Evolutionary conservation across 1,140 invertebrate genomes (phyloP).

Genomic region (Muscidifurax raptorellus): DNA sequence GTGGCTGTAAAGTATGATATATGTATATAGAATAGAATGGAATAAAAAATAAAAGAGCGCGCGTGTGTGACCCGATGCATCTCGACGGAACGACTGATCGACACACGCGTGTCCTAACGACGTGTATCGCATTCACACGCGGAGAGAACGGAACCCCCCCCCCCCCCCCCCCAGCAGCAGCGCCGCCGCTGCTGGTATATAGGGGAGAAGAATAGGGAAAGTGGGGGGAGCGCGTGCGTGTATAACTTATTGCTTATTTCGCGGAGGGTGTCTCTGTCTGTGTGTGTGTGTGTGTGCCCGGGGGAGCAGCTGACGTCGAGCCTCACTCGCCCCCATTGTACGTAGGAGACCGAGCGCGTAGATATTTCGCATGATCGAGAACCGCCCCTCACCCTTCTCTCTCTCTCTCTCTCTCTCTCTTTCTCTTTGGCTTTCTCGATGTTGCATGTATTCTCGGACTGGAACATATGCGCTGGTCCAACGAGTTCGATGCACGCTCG

Average conservation of each 20-base stretch:
- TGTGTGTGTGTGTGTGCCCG: slow-evolving; percentile 4
- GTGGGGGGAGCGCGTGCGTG: slow-evolving; percentile 64
- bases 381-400: slow-evolving; percentile 34
- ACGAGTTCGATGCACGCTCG: slow-evolving; percentile 4
- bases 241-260: slow-evolving; percentile 75
- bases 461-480: slow-evolving; percentile 20
- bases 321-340: slow-evolving; percentile 63
- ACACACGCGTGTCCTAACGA: slow-evolving; percentile 58
- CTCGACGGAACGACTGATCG: slow-evolving; percentile 61
- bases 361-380: slow-evolving; percentile 72
- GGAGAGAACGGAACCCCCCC: slow-evolving; percentile 36
- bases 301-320: slow-evolving; percentile 72
- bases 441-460: neutral
- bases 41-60: slow-evolving; percentile 3
- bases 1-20: slow-evolving; percentile 16
- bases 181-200: slow-evolving; percentile 11
- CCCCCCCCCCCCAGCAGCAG: slow-evolving; percentile 17
- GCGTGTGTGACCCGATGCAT: slow-evolving; percentile 57
- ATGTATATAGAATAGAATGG: neutral
- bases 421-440: too few relatives aligned
- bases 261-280: slow-evolving; percentile 59
- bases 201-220: slow-evolving; percentile 35
- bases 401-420: neutral
- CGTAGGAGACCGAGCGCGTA: slow-evolving; percentile 45
- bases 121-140: slow-evolving; percentile 55